Evolutionary conservation across 2,113 vertebrate species (phyloP), one percentile per base, ranked within the genome.

Genomic region (crab-eating macaque (Macaca fascicularis)): DNA sequence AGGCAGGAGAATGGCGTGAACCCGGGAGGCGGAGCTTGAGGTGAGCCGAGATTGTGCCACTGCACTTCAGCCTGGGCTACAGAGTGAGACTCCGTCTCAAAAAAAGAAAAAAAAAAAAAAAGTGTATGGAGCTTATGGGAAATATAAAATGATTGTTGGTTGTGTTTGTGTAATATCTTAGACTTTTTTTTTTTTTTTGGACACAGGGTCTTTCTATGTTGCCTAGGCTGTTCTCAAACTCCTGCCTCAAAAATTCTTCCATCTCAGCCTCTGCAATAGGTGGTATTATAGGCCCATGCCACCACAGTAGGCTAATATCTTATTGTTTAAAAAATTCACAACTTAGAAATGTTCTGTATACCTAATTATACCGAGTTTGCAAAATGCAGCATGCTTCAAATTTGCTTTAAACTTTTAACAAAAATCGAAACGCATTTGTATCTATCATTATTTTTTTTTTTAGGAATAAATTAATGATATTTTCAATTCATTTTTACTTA

Each of bases 401-500:
- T 50, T 64, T 85, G 5, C 17, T 43, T 76, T 55, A 13, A 78
- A 30, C 20, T 40, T 43, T 75, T 70, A 59, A 43, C n/a, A 52
- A 89, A 94, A 50, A 48, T 13, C 8, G 6, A 80, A 70, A 3
- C 43, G 1, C 10, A 61, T 30, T 35, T 80, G 13, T 17, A 61
- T 30, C 38, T 83, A 13, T 52, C 25, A 3, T 50, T 30, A 1
- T 19, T 57, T 84, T 64, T 30, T 38, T 57, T 67, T 75, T 38
- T n/a, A 67, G 61, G 43, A 38, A 70, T 48, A 43, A 89, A 64
- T 19, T 67, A 48, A n/a, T 23, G 3, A 1, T 0, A 82, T 90
- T n/a, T 82, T 38, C 1, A 32, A 48, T 9, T 38, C 50, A 5
- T 8, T 35, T 32, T 11, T 84, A 98, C 99, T 99, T 97, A 99